Conservation (phyloP, 1,140 invertebrate genomes). For the Rhynchophorus ferrugineus region DNA sequence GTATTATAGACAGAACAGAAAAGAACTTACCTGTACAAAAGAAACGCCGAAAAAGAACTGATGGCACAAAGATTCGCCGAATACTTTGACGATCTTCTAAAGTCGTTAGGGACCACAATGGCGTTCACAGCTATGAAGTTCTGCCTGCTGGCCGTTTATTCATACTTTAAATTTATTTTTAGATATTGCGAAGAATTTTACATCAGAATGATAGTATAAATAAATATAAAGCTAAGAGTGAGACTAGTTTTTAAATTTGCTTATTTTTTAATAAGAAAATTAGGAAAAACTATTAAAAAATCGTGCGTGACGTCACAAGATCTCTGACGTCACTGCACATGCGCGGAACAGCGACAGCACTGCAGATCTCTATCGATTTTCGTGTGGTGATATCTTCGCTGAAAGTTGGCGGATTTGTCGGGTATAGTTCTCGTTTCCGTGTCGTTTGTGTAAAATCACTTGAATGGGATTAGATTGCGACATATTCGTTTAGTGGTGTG, state of each 20-base stretch:
- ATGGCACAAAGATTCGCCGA: conserved; percentile 50
- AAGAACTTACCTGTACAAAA: conserved; percentile 41
- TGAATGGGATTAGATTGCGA: conserved; percentile 70
- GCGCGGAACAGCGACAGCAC: conserved; percentile 51
- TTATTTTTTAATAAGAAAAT: conserved; percentile 22
- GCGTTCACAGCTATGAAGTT: conserved; percentile 46
- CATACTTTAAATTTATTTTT: conserved; percentile 6
- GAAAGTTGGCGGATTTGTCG: conserved; percentile 21
- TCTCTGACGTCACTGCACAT: conserved; percentile 41
- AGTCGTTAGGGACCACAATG: conserved; percentile 75
- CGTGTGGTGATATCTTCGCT: conserved; percentile 45
- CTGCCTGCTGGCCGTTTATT: conserved; percentile 16
- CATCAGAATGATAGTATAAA: too few relatives aligned
- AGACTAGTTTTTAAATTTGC: conserved; percentile 7
- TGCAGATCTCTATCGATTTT: conserved; percentile 55
- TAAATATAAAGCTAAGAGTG: too few relatives aligned
- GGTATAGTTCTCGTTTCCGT: conserved; percentile 57
- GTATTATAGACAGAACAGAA: conserved; percentile 32
- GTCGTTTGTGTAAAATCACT: conserved; percentile 62
- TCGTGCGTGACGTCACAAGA: conserved; percentile 27
- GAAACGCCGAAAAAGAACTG: conserved; percentile 51
- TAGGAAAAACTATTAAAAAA: conserved; percentile 23
- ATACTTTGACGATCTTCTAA: conserved; percentile 51
- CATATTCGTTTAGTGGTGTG: conserved; percentile 52
- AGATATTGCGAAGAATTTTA: conserved; percentile 3